Percentiles rank a stretch among this genome's conserved stretches.
Conservation (phyloP, 2,113 vertebrate species). For the Hemiscyllium ocellatum region DNA sequence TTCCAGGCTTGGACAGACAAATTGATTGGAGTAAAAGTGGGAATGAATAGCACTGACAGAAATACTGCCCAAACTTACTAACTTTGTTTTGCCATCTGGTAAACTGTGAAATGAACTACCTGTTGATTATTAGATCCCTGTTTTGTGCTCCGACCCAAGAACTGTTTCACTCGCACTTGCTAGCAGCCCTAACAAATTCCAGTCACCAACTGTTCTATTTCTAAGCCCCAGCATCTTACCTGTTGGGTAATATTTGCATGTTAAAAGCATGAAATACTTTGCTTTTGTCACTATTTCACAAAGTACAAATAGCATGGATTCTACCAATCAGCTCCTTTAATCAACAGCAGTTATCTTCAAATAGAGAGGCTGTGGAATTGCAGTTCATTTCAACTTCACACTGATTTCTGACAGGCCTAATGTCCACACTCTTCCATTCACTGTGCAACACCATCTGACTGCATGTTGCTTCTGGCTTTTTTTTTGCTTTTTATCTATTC, state of each 20-base stretch:
- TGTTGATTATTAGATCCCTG: not conserved
- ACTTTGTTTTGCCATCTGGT: not conserved
- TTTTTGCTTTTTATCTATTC: not conserved
- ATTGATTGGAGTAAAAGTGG: not conserved
- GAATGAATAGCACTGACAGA: not conserved
- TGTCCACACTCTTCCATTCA: not conserved
- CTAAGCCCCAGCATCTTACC: not conserved
- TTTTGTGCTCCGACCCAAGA: not conserved
- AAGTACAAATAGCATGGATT: not conserved
- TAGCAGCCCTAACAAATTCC: not conserved
- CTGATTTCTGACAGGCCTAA: not conserved
- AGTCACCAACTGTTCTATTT: not conserved
- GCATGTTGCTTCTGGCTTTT: not conserved
- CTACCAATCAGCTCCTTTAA: not conserved
- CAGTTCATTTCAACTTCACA: not conserved
- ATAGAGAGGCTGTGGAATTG: not conserved
- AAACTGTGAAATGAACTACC: not conserved
- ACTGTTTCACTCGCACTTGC: not conserved
- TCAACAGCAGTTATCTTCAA: not conserved
- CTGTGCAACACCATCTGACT: not conserved
- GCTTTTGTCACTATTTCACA: not conserved
- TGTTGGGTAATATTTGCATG: not conserved
- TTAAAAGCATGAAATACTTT: not conserved
- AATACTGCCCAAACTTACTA: not conserved
- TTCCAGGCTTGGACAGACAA: not conserved